phyloP scores from a whole-genome alignment of 2,888 invertebrate genomes.

The Acrocera orbiculus region DNA sequence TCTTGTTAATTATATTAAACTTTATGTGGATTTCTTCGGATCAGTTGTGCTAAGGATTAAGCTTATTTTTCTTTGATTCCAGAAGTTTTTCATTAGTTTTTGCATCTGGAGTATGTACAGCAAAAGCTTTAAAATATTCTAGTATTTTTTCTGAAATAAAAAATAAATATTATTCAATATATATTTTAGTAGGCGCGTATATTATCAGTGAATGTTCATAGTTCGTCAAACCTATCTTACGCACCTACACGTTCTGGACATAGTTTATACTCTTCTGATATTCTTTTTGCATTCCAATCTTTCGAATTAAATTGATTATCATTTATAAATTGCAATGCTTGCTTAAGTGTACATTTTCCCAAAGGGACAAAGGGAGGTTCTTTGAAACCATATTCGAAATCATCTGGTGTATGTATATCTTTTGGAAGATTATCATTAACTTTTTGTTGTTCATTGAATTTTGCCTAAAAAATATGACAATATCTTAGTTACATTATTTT shows the following conservation, averaged over 20 bases:
- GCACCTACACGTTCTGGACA: constrained; percentile 41
- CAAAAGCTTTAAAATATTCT: constrained; percentile 47
- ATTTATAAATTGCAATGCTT: constrained; percentile 45
- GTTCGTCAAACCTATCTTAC: constrained; percentile 5
- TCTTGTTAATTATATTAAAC: too few species aligned
- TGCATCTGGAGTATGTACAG: constrained; percentile 43
- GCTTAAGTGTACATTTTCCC: constrained; percentile 48
- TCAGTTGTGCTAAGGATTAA: too few species aligned
- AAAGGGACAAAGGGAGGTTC: constrained; percentile 42
- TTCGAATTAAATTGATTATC: constrained; percentile 44
- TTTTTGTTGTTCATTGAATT: too few species aligned
- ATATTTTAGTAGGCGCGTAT: not conserved
- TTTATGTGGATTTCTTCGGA: too few species aligned
- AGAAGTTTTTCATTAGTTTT: constrained; percentile 18
- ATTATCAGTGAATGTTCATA: not conserved
- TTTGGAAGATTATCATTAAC: constrained; percentile 31
- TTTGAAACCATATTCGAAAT: constrained; percentile 48
- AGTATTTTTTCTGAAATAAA: constrained; percentile 34
- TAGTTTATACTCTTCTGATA: constrained; percentile 52
- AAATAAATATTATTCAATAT: not conserved
- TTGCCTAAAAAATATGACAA: not conserved
- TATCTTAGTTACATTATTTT: too few species aligned
- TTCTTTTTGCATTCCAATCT: constrained; percentile 36
- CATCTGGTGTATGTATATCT: constrained; percentile 32
- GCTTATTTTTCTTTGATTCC: too few species aligned